Percentiles rank a stretch among this genome's conserved stretches.
These are phyloP conservation scores for Thripadectes ignobilis DNA, from an alignment of 2,797 vertebrate genomes.

Conservation along the genomic window DNA sequence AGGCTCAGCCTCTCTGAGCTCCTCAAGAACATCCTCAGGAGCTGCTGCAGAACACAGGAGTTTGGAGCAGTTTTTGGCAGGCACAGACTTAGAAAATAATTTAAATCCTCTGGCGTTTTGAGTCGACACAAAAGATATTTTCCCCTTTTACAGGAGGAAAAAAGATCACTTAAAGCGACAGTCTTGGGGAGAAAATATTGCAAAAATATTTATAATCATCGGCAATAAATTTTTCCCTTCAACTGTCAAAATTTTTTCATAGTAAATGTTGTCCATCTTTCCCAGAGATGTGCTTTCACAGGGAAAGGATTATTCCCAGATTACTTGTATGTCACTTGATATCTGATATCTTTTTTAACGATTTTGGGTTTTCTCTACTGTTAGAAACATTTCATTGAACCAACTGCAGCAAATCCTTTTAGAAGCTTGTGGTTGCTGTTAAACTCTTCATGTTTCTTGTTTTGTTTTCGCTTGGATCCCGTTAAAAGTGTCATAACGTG, in stretches of 20 bases:
- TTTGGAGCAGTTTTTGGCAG: background rate
- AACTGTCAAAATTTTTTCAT: background rate
- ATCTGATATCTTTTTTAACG: background rate
- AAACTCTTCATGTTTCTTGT: background rate
- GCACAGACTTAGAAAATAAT: background rate
- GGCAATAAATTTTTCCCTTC: background rate
- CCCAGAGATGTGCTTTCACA: background rate
- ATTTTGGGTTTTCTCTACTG: background rate
- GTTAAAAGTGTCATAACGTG: conserved; percentile 45
- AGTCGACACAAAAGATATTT: background rate
- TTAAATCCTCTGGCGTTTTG: background rate
- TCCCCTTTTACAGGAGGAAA: background rate
- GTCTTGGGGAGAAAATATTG: background rate
- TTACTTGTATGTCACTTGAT: background rate
- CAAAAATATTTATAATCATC: background rate
- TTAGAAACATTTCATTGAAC: background rate
- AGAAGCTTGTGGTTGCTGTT: background rate
- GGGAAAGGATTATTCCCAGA: background rate
- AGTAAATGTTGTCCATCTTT: background rate
- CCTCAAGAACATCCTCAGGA: background rate
- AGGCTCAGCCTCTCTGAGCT: background rate
- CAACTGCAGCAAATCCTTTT: background rate
- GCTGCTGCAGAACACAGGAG: background rate
- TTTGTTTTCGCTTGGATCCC: conserved; percentile 4
- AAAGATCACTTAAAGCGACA: background rate